Percentiles rank a stretch among this genome's conserved stretches.
Conservation (phyloP, 2,797 vertebrate genomes). For the Acridotheres tristis region DNA sequence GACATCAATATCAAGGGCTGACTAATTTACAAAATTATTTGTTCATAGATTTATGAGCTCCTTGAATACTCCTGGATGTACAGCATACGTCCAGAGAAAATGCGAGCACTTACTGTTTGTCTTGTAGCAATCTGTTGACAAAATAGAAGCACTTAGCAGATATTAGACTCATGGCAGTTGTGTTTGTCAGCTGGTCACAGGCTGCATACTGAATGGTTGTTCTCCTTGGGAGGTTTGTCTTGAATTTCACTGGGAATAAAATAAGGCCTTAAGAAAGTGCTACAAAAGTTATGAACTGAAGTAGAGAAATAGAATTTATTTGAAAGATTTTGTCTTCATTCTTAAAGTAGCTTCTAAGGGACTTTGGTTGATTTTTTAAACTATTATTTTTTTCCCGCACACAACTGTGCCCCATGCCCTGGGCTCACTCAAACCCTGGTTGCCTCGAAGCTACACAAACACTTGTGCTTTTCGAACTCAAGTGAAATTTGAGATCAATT, state of each 20-base stretch:
- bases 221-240: background rate
- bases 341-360: background rate
- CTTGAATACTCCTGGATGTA: slow-evolving; percentile 18
- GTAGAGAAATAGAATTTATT: background rate
- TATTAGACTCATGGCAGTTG: background rate
- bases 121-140: slow-evolving; percentile 49
- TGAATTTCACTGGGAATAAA: background rate
- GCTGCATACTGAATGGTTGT: background rate
- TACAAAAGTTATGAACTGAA: background rate
- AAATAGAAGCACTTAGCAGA: slow-evolving; percentile 27
- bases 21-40: slow-evolving; percentile 50
- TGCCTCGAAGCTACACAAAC: background rate
- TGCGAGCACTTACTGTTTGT: background rate
- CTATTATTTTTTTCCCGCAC: background rate
- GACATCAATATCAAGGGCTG: slow-evolving; percentile 35
- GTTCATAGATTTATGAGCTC: slow-evolving; percentile 53
- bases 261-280: background rate
- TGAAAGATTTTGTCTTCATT: background rate
- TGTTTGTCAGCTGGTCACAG: background rate
- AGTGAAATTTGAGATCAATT: background rate
- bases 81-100: slow-evolving; percentile 47
- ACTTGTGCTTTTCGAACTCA: accelerated
- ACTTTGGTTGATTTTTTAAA: background rate
- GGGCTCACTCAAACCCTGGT: background rate
- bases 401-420: background rate